Base-by-base conservation (phyloP, 2,888 invertebrate species). In the Dolichomitus sp. region DNA sequence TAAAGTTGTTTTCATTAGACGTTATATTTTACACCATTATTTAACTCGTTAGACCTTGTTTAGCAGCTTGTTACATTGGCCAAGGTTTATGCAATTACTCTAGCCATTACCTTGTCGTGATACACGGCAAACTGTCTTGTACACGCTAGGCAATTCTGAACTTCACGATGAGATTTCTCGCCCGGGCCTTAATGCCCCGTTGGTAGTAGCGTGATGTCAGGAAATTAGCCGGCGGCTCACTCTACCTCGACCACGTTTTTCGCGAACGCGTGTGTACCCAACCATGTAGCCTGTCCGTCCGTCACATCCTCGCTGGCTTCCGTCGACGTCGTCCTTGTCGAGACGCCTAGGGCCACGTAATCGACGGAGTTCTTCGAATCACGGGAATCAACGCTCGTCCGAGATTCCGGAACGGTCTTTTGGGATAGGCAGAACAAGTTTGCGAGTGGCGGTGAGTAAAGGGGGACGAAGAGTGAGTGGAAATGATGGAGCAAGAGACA, bases 311-410 rank as follows among this genome's bases (percentile, higher is more conserved):
- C 30, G 54, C 23, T 27, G 27, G 52, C 11, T 37, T 30, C 17
- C 70, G 70, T 57, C 76, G 68, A 23, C 59, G 40, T 63, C 52
- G 70, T 37, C 17, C 61, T 63, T 50, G 69, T 33, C 63, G 70
- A 19, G 63, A 12, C 54, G 63, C 78, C 78, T 23, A 42, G 33
- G 78, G 70, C 78, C 37, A 54, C 63, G 78, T 65, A 68, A 78
- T 78, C 63, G 70, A 70, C 70, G 68, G 50, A 40, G 61, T 59
- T 61, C 50, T 69, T 63, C 74, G 74, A 61, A 80, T 63, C 74
- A 68, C 52, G 48, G 57, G 73, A 80, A 80, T 73, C 74, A 74
- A 69, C 68, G 73, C 61, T 52, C 61, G 61, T 63, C 59, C 78
- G 70, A 70, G 73, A 74, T 74, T 74, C 52, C 52, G 42, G 30